Evolutionary conservation across 2,888 invertebrate genomes (phyloP), one percentile per base, ranked within the genome.

Genomic region (Apotomis turbidana): DNA sequence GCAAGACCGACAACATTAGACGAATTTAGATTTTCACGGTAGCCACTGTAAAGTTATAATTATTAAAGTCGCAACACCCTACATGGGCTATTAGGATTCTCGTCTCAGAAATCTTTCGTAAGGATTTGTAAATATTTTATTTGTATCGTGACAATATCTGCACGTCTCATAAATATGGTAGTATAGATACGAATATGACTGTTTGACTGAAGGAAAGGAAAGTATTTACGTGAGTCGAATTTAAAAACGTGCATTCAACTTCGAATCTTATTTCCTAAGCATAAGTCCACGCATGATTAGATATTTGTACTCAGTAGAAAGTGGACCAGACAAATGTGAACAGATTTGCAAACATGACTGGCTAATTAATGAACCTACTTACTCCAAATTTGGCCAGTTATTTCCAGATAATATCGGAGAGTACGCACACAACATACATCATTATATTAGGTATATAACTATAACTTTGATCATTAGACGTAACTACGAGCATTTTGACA

Each of bases 251-350:
- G 5, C 44, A 36, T 44, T 12, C 54, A 15, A 64, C 8, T 55
- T n/a, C 15, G 54, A 6, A 15, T 54, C 54, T 54, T 44, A 44
- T 13, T 36, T 8, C 12, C 8, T 9, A 46, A 12, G 5, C 6
- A 6, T 64, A 36, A 46, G n/a, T 46, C 5, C 12, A 27, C 10
- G 27, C 27, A 9, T 15, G 13, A 54, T 57, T 36, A 36, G 55
- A 64, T 2, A 2, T 12, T 3, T 12, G n/a, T 44, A 60, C 6
- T n/a, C n/a, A 57, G 38, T 63, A 71, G 74, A 74, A 71, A 74
- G 74, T 70, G 54, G 60, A 55, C 5, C 41, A 27, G 27, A 49
- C 59, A 59, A 27, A 51, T 51, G 46, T 64, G 12, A n/a, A 54
- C 70, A 60, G 55, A 61, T 66, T 38, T 63, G 51, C 57, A 13